These are phyloP conservation scores for Zaprionus lachaisei DNA, from an alignment of 1,140 invertebrate genomes.

Conservation along the genomic window DNA sequence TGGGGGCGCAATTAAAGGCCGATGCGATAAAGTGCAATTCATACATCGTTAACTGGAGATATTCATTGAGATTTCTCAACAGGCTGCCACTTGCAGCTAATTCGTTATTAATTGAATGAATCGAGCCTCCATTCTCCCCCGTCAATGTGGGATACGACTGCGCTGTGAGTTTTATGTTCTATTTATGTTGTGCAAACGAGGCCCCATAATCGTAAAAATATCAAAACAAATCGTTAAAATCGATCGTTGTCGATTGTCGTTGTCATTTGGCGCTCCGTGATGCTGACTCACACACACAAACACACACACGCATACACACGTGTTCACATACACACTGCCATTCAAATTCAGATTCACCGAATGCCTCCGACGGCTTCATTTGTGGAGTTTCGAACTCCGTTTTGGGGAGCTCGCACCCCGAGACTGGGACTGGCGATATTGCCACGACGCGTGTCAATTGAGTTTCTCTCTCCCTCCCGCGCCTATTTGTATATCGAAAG, in stretches of 20 bases:
- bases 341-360: constrained; percentile 51
- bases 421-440: neutral
- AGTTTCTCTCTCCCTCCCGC: constrained; percentile 28
- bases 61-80: constrained; percentile 74
- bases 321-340: neutral
- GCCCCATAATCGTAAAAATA: constrained; percentile 85
- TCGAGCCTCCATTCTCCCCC: neutral
- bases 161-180: constrained; percentile 83
- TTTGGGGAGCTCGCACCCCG: constrained; percentile 16
- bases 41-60: constrained; percentile 62
- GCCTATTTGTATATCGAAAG: constrained; percentile 54
- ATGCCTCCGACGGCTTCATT: constrained; percentile 58
- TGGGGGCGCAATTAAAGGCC: constrained; percentile 62
- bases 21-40: constrained; percentile 47
- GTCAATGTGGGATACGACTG: constrained; percentile 17
- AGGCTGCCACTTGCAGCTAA: constrained; percentile 65
- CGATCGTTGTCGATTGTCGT: constrained; percentile 70
- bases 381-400: constrained; percentile 40
- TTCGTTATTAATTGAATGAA: constrained; percentile 81
- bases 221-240: constrained; percentile 85
- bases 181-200: constrained; percentile 85
- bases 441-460: constrained; percentile 74
- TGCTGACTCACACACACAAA: constrained; percentile 31
- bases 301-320: constrained; percentile 32
- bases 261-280: constrained; percentile 39